A percentile compares a stretch with the other conserved stretches of the same genome.
These are phyloP conservation scores for Equus quagga DNA, from an alignment of 2,113 vertebrate genomes.

Conservation along the genomic window DNA sequence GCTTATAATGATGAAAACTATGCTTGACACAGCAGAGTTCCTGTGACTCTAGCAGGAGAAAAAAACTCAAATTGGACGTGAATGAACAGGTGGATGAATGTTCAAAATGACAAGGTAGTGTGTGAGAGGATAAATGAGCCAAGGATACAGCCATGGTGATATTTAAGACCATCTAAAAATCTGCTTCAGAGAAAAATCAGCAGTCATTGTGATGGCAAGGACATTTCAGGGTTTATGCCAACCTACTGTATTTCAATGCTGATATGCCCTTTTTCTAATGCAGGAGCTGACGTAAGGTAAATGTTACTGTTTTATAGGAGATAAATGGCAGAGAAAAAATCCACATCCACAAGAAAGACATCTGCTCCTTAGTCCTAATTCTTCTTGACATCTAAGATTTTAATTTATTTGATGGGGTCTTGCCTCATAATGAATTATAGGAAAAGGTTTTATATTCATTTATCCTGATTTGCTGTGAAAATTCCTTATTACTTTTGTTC, in stretches of 20 bases:
- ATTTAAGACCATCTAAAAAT: not conserved
- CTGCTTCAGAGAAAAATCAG: not conserved
- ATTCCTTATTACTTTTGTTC: not conserved
- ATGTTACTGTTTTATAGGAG: not conserved
- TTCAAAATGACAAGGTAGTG: not conserved
- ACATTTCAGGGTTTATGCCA: not conserved
- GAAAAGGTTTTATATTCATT: not conserved
- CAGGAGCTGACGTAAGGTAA: not conserved
- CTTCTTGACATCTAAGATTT: not conserved
- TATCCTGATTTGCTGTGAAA: not conserved
- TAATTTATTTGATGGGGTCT: not conserved
- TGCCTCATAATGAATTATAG: not conserved
- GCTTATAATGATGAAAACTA: not conserved
- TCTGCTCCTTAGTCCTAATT: not conserved
- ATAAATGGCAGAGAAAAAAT: conserved; percentile 41
- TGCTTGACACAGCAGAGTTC: not conserved
- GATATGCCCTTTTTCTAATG: not conserved
- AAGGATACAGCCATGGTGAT: not conserved
- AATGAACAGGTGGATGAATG: not conserved
- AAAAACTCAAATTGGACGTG: not conserved
- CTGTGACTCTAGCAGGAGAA: too few relatives aligned
- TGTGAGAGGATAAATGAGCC: not conserved
- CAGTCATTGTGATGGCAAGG: not conserved
- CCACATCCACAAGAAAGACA: not conserved
- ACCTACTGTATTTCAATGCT: not conserved